Base-by-base conservation (phyloP, 2,888 invertebrate genomes). In the Xestia c-nigrum region DNA sequence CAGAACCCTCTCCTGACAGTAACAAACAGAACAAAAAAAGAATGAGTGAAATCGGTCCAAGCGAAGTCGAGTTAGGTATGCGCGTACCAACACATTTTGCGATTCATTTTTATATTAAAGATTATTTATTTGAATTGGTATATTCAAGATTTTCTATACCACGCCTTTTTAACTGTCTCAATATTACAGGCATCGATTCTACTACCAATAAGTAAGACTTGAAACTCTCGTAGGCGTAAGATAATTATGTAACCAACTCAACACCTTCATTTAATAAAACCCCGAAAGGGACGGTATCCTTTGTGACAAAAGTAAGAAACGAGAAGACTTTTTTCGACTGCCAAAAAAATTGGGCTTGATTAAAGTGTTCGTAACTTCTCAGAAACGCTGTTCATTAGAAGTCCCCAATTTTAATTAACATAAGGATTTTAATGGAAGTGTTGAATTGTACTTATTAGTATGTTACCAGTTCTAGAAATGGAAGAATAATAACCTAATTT, bases 361-460 rank as follows among this genome's bases (percentile, higher is more conserved):
- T 55, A 71, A 67, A 52, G 16, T 24, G 43, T 31, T 47, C 5
- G 38, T 68, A 59, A 14, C n/a, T 72, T 52, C 68, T 59, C 59
- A 76, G 31, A 65, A 59, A 67, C n/a, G 50, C 2, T 68, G 21
- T 78, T 78, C 12, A 67, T 63, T 61, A 55, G 47, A 50, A 50
- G 19, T 57, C 78, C 21, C 57, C 31, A 70, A 69, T 76, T 81
- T 69, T 38, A 72, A 71, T 70, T 76, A 47, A 66, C 12, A 40
- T 24, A n/a, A 70, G 55, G 69, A 52, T 65, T 47, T 43, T 64
- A 43, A 57, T 57, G 12, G 14, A 55, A 47, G 24, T 68, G 40
- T 38, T 55, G 31, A 14, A 31, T 46, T 59, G 16, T 59, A 31
- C n/a, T 66, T 59, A 70, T 21, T 31, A 69, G 24, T 16, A 9